Conservation (phyloP, 2,888 invertebrate species). For the Brachypalpus laphriformis region DNA sequence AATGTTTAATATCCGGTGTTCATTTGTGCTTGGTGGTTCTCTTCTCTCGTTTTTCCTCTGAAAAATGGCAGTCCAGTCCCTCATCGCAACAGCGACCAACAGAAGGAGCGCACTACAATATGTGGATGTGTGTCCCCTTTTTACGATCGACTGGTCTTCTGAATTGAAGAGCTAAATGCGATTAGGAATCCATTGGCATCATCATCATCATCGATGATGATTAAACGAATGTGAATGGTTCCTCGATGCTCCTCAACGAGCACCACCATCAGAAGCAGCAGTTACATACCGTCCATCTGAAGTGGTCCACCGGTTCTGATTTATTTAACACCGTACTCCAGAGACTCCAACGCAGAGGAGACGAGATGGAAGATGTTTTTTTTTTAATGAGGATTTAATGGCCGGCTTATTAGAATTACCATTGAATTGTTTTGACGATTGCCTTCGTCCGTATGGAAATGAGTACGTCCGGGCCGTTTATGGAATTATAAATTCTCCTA, state of each 20-base stretch:
- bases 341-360: conserved; percentile 11
- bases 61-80: conserved; percentile 29
- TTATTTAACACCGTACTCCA: conserved; percentile 54
- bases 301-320: conserved; percentile 53
- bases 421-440: conserved; percentile 62
- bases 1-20: conserved; percentile 73
- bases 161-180: conserved; percentile 72
- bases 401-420: conserved; percentile 67
- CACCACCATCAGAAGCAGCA: neutral
- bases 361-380: conserved; percentile 59
- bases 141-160: conserved; percentile 66
- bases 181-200: conserved; percentile 70
- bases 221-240: conserved; percentile 65
- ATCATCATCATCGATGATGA: conserved; percentile 60
- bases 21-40: conserved; percentile 37
- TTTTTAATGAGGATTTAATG: conserved; percentile 74
- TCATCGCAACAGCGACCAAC: conserved; percentile 36
- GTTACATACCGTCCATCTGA: conserved; percentile 14
- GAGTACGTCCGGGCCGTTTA: neutral
- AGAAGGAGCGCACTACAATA: neutral
- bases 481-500: conserved; percentile 48
- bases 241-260: conserved; percentile 24
- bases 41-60: neutral
- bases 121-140: conserved; percentile 44
- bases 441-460: conserved; percentile 45